Base-by-base conservation (phyloP, 2,888 invertebrate genomes). In the Stenodema calcarata region DNA sequence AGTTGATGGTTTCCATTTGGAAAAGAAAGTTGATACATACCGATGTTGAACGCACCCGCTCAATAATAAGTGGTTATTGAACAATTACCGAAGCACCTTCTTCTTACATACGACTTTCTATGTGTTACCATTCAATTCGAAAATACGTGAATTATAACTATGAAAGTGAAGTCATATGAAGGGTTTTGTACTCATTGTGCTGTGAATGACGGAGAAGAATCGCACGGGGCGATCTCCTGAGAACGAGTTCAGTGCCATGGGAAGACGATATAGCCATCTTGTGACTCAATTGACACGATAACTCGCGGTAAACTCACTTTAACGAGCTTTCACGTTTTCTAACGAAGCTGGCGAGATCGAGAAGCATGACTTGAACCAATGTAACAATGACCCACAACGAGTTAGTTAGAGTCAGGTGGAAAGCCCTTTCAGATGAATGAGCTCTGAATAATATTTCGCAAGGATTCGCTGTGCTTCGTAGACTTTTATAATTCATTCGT, bases 281-380 rank as follows among this genome's bases (percentile, higher is more conserved):
- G 73, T 41, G 73, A 73, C 73, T 73, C 73, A 73, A 73, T 73
- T 73, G 73, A 73, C 73, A 73, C 73, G 41, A 73, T 73, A 73
- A 30, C 70, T 16, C 73, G 73, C 14, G 41, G 30, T 35, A 73
- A 73, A 73, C 30, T 30, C 73, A 30, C 73, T 62, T 23, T 73
- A 73, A 73, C 73, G 73, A 73, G 73, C 73, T 35, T 73, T 73
- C 41, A 30, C 30, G 35, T 30, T 73, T 73, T 16, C 41, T 73
- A 73, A 73, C 35, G 73, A 73, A 14, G 73, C 35, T 35, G 41
- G 62, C 16, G 73, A 73, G 73, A 73, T 73, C 73, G 73, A 35
- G 35, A 73, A 73, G 73, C 73, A 73, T 73, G 73, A 73, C 73
- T 73, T 18, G 73, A 73, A 73, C 41, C 73, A 35, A 41, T 73